These are phyloP conservation scores for Recurvirostra avosetta DNA, from an alignment of 2,113 vertebrate genomes.

Conservation along the genomic window DNA sequence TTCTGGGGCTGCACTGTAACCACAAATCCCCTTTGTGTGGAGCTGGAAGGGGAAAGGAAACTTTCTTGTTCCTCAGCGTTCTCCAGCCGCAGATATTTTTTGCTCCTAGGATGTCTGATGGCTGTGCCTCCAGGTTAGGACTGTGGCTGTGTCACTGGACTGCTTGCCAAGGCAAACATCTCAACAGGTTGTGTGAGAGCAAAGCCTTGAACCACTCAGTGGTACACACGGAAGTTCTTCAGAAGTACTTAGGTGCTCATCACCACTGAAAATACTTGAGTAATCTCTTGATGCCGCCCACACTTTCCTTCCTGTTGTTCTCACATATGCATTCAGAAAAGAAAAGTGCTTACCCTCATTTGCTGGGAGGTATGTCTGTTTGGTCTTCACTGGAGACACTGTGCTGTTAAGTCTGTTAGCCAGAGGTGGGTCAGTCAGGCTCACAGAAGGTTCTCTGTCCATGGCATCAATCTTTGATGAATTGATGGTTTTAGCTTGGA, in stretches of 20 bases:
- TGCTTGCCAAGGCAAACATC: neutral
- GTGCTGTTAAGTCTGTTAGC: neutral
- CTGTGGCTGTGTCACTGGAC: neutral
- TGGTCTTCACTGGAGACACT: neutral
- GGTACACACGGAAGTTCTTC: neutral
- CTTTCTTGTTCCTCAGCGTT: neutral
- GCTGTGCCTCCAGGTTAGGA: neutral
- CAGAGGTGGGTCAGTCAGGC: neutral
- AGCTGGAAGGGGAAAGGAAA: neutral
- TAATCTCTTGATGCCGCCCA: neutral
- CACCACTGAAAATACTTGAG: neutral
- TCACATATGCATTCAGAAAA: neutral
- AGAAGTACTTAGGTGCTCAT: neutral
- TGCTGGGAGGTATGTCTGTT: neutral
- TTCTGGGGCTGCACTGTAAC: neutral
- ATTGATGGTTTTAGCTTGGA: slow-evolving; percentile 34
- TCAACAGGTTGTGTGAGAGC: neutral
- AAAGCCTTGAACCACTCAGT: neutral
- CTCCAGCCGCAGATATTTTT: neutral
- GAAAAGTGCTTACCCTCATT: slow-evolving; percentile 2
- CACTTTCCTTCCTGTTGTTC: neutral
- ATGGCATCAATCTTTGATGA: neutral
- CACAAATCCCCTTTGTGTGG: neutral
- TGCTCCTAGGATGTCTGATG: neutral
- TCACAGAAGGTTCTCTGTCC: neutral